phyloP scores from a whole-genome alignment of 2,797 vertebrate genomes.

The Pantherophis alleghaniensis region DNA sequence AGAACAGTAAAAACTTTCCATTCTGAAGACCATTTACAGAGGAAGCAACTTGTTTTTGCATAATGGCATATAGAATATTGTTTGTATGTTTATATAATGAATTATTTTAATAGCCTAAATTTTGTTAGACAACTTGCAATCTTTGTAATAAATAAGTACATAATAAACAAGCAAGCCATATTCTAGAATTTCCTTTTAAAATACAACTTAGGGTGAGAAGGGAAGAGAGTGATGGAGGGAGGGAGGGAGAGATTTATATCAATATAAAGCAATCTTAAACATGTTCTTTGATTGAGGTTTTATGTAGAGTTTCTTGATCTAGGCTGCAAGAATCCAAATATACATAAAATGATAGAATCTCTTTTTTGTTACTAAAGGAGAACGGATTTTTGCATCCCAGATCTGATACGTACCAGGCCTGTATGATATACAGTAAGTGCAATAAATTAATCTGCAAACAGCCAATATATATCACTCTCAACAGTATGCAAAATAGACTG shows the following conservation, averaged over 20 bases:
- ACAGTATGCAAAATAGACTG: neutral
- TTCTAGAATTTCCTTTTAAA: neutral
- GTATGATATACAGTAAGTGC: neutral
- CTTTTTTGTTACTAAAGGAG: neutral
- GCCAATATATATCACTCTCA: neutral
- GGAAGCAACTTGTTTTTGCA: neutral
- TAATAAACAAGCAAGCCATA: neutral
- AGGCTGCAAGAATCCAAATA: neutral
- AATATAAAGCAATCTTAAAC: neutral
- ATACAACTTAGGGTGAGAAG: neutral
- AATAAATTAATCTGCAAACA: constrained; percentile 24
- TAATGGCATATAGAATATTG: neutral
- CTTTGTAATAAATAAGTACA: neutral
- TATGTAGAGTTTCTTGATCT: neutral
- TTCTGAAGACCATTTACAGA: neutral
- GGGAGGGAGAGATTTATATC: neutral
- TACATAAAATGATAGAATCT: neutral
- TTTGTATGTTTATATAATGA: neutral
- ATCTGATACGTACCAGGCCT: neutral
- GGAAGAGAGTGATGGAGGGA: neutral
- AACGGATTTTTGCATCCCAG: neutral
- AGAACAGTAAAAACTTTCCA: neutral
- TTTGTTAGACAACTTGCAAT: neutral
- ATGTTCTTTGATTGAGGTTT: neutral
- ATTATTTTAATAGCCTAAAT: neutral